Conservation (phyloP, 2,888 invertebrate species). For the Blera fallax region DNA sequence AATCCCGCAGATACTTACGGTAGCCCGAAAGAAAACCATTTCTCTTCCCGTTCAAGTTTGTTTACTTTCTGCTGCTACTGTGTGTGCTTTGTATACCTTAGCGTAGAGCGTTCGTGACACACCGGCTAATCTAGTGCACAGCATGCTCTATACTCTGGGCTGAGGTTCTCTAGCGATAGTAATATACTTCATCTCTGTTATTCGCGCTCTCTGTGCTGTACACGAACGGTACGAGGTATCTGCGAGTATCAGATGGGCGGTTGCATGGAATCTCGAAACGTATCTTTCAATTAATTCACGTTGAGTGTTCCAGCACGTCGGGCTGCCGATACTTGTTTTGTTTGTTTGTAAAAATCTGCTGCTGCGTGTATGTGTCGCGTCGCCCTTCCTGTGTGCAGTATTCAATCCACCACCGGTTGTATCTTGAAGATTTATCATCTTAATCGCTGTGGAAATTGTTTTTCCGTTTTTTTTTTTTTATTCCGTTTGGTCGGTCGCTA, state of each 20-base stretch:
- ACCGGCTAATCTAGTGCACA: conserved; percentile 52
- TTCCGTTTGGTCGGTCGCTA: neutral
- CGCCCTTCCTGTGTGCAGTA: conserved; percentile 1
- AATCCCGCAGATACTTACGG: neutral
- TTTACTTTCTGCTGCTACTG: conserved; percentile 47
- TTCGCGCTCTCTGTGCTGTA: conserved; percentile 21
- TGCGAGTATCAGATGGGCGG: conserved; percentile 37
- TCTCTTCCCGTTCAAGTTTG: conserved; percentile 13
- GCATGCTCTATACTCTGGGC: conserved; percentile 13
- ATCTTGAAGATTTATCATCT: conserved; percentile 47
- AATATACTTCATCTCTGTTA: conserved; percentile 43
- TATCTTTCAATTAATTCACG: conserved; percentile 78
- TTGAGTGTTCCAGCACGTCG: conserved; percentile 78
- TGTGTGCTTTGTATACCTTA: conserved; percentile 15
- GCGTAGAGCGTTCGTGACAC: conserved; percentile 1
- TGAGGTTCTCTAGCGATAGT: conserved; percentile 17
- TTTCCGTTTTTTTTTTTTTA: neutral
- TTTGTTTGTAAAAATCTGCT: neutral
- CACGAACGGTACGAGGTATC: conserved; percentile 1
- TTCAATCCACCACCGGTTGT: conserved; percentile 26
- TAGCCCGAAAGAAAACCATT: neutral
- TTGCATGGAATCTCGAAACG: conserved; percentile 71
- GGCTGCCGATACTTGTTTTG: conserved; percentile 25
- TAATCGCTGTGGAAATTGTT: conserved; percentile 39
- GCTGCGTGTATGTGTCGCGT: neutral